phyloP scores from a whole-genome alignment of 1,140 invertebrate species.

The Cryptotermes secundus region DNA sequence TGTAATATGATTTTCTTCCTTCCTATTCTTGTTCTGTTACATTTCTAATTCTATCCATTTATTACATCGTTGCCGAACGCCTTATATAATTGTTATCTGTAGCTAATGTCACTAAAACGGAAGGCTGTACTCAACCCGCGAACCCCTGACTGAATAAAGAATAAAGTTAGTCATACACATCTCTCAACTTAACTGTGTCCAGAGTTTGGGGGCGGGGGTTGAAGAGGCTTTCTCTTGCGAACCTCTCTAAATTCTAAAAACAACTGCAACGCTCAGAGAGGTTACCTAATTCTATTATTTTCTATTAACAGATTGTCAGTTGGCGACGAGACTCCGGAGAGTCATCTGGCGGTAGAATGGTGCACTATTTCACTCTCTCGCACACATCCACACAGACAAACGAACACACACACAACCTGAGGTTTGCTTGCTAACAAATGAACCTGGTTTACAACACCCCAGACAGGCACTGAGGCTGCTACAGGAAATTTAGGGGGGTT shows the following conservation, averaged over 20 bases:
- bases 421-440: constrained; percentile 28
- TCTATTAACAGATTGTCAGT: constrained; percentile 34
- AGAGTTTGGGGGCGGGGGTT: not conserved
- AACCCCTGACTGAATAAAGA: not conserved
- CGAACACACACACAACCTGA: not conserved
- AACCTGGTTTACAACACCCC: constrained; percentile 26
- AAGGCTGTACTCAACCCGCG: no score
- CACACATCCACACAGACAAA: no score
- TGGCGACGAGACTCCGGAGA: constrained; percentile 30
- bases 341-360: constrained; percentile 31
- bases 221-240: not conserved
- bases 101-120: no score
- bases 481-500: not conserved
- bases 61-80: no score
- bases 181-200: constrained; percentile 15
- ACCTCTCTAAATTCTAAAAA: constrained; percentile 31
- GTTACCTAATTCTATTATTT: constrained; percentile 34
- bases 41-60: no score
- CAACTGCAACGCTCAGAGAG: constrained; percentile 26
- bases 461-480: not conserved
- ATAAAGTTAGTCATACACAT: not conserved
- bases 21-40: no score
- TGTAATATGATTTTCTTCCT: no score
- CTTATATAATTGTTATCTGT: no score
- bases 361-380: constrained; percentile 27